A percentile compares a stretch with the other conserved stretches of the same genome.
These are phyloP conservation scores for Loriculus beryllinus DNA, from an alignment of 2,797 vertebrate genomes.

Conservation along the genomic window DNA sequence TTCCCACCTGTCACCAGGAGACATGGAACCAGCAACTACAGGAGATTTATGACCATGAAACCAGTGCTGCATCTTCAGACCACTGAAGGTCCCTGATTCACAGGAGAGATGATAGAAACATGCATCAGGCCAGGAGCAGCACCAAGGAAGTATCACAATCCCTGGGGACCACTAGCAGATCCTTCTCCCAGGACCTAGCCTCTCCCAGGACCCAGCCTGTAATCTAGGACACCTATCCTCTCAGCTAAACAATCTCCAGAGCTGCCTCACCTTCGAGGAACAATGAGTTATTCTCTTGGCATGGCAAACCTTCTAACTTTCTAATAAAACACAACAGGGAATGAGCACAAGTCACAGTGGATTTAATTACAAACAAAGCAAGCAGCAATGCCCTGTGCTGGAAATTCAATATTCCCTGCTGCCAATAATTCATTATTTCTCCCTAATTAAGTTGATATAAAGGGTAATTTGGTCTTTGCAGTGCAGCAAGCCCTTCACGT, in stretches of 20 bases:
- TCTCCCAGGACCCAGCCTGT: background rate
- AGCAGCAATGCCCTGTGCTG: slow-evolving; percentile 24
- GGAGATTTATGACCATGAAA: background rate
- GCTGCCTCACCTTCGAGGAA: background rate
- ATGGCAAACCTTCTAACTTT: slow-evolving; percentile 17
- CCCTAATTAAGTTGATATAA: slow-evolving; percentile 50
- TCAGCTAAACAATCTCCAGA: background rate
- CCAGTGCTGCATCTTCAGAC: background rate
- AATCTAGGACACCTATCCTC: background rate
- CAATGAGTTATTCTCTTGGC: background rate
- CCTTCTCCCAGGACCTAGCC: background rate
- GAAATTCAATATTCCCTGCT: slow-evolving; percentile 43
- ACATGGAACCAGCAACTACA: background rate
- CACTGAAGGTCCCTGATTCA: background rate
- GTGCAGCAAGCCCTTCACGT: background rate
- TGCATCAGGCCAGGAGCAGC: background rate
- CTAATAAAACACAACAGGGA: slow-evolving; percentile 45
- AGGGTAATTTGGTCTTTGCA: slow-evolving; percentile 24
- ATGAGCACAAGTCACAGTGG: background rate
- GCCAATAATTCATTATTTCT: slow-evolving; percentile 58
- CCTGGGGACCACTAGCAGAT: background rate
- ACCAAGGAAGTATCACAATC: background rate
- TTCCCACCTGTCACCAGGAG: background rate
- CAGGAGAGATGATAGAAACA: background rate
- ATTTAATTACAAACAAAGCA: slow-evolving; percentile 55